Evolutionary conservation across 2,113 vertebrate species (phyloP).

Genomic region (Sturnira hondurensis): DNA sequence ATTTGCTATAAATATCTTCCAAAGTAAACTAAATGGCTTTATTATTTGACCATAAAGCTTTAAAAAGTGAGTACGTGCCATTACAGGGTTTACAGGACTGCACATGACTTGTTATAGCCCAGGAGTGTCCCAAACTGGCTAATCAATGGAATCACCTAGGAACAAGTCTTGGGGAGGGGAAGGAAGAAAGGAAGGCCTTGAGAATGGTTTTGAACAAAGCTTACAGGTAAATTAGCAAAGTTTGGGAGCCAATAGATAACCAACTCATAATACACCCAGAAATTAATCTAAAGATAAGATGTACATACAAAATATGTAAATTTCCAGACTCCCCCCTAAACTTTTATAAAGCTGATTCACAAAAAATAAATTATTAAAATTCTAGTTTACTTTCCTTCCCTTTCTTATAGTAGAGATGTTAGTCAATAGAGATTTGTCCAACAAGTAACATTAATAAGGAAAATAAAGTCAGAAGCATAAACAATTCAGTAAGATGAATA

Average conservation of each 20-base stretch:
- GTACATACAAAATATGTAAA: not conserved
- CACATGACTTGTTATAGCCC: not conserved
- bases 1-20: not conserved
- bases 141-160: not conserved
- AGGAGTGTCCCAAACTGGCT: not conserved
- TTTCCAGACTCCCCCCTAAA: not conserved
- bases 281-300: not conserved
- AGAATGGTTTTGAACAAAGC: not conserved
- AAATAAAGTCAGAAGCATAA: not conserved
- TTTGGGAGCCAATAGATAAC: not conserved
- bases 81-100: not conserved
- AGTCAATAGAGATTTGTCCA: not conserved
- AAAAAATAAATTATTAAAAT: not conserved
- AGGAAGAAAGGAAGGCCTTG: not conserved
- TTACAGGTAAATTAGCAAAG: not conserved
- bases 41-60: not conserved
- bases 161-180: not conserved
- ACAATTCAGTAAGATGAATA: not conserved
- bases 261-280: not conserved
- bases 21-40: not conserved
- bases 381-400: not conserved
- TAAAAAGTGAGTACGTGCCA: not conserved
- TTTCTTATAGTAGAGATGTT: not conserved
- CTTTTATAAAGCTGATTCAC: constrained; percentile 1
- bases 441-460: constrained; percentile 14